These are phyloP conservation scores for Torymus auratus DNA, from an alignment of 2,888 invertebrate genomes.

Conservation along the genomic window DNA sequence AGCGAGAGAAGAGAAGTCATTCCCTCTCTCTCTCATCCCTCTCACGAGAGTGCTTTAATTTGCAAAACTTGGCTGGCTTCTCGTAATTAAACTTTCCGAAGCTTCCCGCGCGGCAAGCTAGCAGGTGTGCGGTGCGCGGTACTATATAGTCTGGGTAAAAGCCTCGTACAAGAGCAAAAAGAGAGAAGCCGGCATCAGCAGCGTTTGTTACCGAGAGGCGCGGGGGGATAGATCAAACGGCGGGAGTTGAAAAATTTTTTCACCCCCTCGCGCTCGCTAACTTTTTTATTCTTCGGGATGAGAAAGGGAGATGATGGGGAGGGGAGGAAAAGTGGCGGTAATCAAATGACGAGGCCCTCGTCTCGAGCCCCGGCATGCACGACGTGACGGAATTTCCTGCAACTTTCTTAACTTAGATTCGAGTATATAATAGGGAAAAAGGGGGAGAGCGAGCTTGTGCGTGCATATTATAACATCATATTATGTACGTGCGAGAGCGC, in stretches of 20 bases:
- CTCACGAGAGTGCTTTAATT: slow-evolving; percentile 20
- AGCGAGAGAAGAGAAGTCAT: too few relatives aligned
- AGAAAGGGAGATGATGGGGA: neutral
- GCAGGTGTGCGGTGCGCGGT: too few relatives aligned
- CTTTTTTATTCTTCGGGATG: too few relatives aligned
- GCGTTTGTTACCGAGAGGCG: neutral
- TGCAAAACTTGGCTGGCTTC: slow-evolving; percentile 27
- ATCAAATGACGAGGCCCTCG: slow-evolving; percentile 29
- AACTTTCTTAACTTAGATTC: slow-evolving; percentile 36
- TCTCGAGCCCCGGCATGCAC: neutral
- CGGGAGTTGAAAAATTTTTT: too few relatives aligned
- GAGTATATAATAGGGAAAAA: neutral
- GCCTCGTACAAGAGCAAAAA: neutral
- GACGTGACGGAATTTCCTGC: slow-evolving; percentile 34
- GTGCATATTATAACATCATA: too few relatives aligned
- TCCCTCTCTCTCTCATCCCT: too few relatives aligned
- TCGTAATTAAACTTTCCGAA: slow-evolving; percentile 41
- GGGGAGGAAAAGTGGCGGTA: slow-evolving; percentile 10
- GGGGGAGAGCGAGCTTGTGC: too few relatives aligned
- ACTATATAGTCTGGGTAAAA: slow-evolving; percentile 5
- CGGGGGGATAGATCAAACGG: slow-evolving; percentile 7
- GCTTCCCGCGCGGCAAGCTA: neutral
- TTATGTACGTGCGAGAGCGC: too few relatives aligned
- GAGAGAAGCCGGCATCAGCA: neutral
- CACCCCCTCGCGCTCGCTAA: too few relatives aligned